A percentile compares a stretch with the other conserved stretches of the same genome.
Evolutionary conservation across 2,113 vertebrate species (phyloP).

Genomic region (Helogale parvula): DNA sequence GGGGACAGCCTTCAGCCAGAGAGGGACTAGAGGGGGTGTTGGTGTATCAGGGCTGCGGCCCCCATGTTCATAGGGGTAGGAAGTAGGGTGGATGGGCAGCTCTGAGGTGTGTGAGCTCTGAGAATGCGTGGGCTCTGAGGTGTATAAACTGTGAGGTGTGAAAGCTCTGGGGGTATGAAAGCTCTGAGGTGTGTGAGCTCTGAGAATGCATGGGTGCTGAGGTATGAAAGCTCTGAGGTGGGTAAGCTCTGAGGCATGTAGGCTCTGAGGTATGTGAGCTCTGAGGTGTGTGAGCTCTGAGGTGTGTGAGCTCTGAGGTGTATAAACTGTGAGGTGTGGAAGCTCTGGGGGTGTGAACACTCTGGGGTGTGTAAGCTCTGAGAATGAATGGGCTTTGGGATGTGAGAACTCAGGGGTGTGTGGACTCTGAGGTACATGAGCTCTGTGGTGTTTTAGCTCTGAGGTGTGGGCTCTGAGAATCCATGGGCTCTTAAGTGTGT

Average conservation of each 20-base stretch:
- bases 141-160: too few species aligned
- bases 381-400: background rate
- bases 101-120: background rate
- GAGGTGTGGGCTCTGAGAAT: too few species aligned
- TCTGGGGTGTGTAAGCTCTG: background rate
- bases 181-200: too few species aligned
- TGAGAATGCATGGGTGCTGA: background rate
- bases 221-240: background rate
- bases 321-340: too few species aligned
- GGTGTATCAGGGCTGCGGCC: background rate
- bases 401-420: too few species aligned
- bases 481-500: background rate
- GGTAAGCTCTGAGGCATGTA: background rate
- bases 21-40: rapidly evolving
- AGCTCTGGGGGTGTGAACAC: rapidly evolving
- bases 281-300: background rate
- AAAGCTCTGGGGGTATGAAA: too few species aligned
- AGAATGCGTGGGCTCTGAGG: background rate
- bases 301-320: background rate
- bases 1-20: background rate
- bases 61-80: rapidly evolving
- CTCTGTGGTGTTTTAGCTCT: background rate
- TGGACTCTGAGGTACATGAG: rapidly evolving
- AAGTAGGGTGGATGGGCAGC: background rate
- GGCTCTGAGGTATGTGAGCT: background rate